Evolutionary conservation across 2,888 invertebrate species (phyloP).

Genomic region (Auanema freiburgensis): DNA sequence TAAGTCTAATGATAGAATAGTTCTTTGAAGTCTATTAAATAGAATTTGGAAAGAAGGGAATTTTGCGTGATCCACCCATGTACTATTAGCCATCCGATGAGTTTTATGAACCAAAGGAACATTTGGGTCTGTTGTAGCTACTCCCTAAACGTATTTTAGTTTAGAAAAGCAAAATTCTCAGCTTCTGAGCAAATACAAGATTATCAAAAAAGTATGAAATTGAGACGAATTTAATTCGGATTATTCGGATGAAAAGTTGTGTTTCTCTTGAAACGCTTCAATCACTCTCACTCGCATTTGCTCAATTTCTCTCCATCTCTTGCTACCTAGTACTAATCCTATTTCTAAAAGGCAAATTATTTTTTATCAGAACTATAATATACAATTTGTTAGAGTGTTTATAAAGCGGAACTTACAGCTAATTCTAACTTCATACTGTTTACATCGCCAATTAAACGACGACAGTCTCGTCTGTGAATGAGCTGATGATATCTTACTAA

Average conservation of each 20-base stretch:
- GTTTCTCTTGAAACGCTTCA: too few relatives aligned
- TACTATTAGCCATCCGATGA: constrained; percentile 16
- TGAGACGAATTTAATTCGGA: too few relatives aligned
- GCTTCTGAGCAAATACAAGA: too few relatives aligned
- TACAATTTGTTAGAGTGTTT: neutral
- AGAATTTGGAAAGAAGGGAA: constrained; percentile 7
- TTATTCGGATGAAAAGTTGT: too few relatives aligned
- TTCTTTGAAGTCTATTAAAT: constrained; percentile 19
- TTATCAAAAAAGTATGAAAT: too few relatives aligned
- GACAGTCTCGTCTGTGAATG: constrained; percentile 15
- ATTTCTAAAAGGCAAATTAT: too few relatives aligned
- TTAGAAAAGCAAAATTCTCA: too few relatives aligned
- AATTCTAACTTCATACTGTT: constrained; percentile 5
- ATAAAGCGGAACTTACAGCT: constrained; percentile 10
- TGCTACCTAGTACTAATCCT: too few relatives aligned
- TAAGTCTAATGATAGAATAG: constrained; percentile 16
- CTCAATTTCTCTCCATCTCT: too few relatives aligned
- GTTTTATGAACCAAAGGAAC: constrained; percentile 6
- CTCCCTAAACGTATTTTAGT: constrained; percentile 5
- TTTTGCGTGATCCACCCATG: constrained; percentile 17
- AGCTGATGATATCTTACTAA: constrained; percentile 19
- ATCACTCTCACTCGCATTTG: too few relatives aligned
- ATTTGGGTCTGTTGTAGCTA: constrained; percentile 14
- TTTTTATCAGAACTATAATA: neutral
- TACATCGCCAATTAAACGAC: constrained; percentile 10